phyloP scores from a whole-genome alignment of 2,797 vertebrate genomes.

The Chanos chanos region DNA sequence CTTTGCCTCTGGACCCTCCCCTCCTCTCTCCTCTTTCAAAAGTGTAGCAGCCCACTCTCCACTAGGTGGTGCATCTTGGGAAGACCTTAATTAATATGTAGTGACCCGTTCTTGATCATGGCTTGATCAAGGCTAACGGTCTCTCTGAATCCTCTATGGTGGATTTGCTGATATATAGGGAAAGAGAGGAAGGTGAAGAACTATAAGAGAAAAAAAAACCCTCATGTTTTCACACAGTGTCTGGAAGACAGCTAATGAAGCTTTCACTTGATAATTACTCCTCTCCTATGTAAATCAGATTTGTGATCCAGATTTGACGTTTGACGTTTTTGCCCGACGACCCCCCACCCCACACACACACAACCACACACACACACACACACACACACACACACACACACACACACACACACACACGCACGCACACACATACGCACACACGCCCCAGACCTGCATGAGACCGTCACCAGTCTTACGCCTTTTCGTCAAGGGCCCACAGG shows the following conservation, averaged over 20 bases:
- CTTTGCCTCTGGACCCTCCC: not conserved
- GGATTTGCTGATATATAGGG: too few relatives aligned
- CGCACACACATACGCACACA: too few relatives aligned
- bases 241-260: conserved; percentile 30
- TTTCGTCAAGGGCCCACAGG: too few relatives aligned
- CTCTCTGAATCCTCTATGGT: too few relatives aligned
- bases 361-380: too few relatives aligned
- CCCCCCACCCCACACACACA: not conserved
- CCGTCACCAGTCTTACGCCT: too few relatives aligned
- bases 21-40: not conserved
- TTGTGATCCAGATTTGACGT: conserved; percentile 32
- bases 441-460: too few relatives aligned
- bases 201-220: not conserved
- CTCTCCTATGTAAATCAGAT: conserved; percentile 33
- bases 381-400: too few relatives aligned
- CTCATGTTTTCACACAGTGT: not conserved
- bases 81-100: not conserved
- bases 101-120: conserved; percentile 8
- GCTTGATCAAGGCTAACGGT: not conserved
- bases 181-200: not conserved
- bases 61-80: not conserved
- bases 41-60: not conserved
- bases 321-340: conserved; percentile 25
- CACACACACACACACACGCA: too few relatives aligned
- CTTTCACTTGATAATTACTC: conserved; percentile 36